Base-by-base conservation (phyloP, 2,888 invertebrate genomes). In the Argyresthia goedartella region DNA sequence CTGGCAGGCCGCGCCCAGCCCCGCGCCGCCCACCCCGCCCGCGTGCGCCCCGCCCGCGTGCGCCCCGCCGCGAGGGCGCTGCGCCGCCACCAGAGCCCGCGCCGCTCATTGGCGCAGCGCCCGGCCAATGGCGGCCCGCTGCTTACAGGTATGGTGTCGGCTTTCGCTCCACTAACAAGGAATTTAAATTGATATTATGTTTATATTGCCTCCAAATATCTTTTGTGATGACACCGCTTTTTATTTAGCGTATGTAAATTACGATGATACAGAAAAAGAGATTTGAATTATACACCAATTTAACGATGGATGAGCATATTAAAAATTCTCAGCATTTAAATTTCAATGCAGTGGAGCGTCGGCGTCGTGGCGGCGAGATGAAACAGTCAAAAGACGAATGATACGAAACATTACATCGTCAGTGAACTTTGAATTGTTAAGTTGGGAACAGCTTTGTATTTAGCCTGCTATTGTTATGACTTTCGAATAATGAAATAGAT, bases 121-220 rank as follows among this genome's bases (percentile, higher is more conserved):
- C 49, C 60, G 46, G 53, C 86, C 86, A 84, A 85, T 86, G 53
- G 47, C 36, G 35, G 47, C 42, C 53, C 44, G 39, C 51, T 67
- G 64, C 65, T 71, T 73, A 73, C 81, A 80, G 82, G 81, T 84
- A 84, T 85, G 79, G 82, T 86, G 85, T 85, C 86, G 85, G 85
- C 85, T 85, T 84, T 84, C 81, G 82, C 77, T 81, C 73, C 81
- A 84, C 86, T 86, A 86, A 86, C 86, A 81, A 86, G 86, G 82
- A 86, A 86, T 86, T 86, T 84, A 85, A 85, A 85, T 86, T 86
- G 86, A 84, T 86, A 85, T 85, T 85, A 85, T 86, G 85, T 85
- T 86, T 85, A 86, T 85, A 86, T 85, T 86, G 84, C 82, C 79
- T 82, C 84, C 85, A 85, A 85, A 86, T 81, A 81, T 85, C 79